Conservation (phyloP, 2,797 vertebrate genomes). For the Anisognathus igniventris region DNA sequence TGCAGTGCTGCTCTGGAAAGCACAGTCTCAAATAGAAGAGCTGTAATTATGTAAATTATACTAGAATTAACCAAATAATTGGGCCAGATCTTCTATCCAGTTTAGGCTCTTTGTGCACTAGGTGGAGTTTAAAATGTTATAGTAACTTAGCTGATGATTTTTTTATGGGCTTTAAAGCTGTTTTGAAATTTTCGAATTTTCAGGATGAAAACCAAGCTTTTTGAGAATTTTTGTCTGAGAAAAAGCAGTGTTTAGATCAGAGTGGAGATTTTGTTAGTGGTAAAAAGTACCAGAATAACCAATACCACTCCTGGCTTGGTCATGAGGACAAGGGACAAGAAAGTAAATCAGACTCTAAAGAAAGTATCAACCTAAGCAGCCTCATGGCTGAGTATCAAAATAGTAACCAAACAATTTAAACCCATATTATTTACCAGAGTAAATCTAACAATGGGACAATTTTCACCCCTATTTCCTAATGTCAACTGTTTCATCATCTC, state of each 20-base stretch:
- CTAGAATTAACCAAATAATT: background rate
- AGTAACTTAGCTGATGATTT: background rate
- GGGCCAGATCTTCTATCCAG: background rate
- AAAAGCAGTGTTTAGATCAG: background rate
- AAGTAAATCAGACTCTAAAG: background rate
- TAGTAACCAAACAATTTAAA: fast-evolving
- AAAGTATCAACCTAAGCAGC: background rate
- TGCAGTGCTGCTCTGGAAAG: background rate
- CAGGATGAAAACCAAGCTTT: background rate
- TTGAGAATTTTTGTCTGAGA: background rate
- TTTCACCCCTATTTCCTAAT: background rate
- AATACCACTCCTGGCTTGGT: background rate
- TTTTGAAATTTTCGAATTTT: background rate
- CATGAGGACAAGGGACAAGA: background rate
- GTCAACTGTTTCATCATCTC: background rate
- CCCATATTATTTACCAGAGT: background rate
- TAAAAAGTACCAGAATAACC: background rate
- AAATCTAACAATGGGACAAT: background rate
- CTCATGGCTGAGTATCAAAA: background rate
- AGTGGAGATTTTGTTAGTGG: background rate
- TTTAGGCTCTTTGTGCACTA: background rate
- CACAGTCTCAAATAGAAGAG: fast-evolving
- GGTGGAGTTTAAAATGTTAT: background rate
- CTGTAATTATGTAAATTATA: background rate
- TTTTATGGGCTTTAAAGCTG: background rate